Conservation (phyloP, 2,888 invertebrate species). For the Pheosia tremula region DNA sequence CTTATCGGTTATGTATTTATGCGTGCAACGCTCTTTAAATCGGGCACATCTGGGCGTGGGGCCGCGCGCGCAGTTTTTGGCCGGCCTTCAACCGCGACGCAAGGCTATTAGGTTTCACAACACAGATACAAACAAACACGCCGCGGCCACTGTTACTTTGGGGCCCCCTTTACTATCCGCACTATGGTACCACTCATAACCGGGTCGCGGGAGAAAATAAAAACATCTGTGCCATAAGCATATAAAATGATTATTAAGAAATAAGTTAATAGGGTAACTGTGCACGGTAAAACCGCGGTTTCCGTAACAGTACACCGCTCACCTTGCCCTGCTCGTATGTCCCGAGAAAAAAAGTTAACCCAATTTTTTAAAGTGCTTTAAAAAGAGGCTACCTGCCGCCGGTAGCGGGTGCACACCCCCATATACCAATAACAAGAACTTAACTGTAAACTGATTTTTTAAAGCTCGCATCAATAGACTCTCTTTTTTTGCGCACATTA, state of each 20-base stretch:
- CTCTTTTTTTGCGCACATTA: slow-evolving; percentile 57
- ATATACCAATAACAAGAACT: slow-evolving; percentile 43
- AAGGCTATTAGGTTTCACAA: slow-evolving; percentile 77
- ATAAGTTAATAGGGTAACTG: slow-evolving; percentile 75
- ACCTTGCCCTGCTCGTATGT: slow-evolving; percentile 76
- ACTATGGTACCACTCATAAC: slow-evolving; percentile 6
- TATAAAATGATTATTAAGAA: slow-evolving; percentile 70
- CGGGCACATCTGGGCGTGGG: slow-evolving; percentile 56
- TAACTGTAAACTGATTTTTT: slow-evolving; percentile 68
- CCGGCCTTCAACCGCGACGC: slow-evolving; percentile 76
- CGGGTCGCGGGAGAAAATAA: not conserved
- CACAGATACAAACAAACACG: slow-evolving; percentile 59
- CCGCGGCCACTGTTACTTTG: slow-evolving; percentile 49
- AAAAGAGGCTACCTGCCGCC: slow-evolving; percentile 79
- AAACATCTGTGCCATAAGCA: slow-evolving; percentile 46
- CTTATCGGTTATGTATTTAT: slow-evolving; percentile 59
- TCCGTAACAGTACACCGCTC: slow-evolving; percentile 81
- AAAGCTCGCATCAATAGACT: slow-evolving; percentile 45
- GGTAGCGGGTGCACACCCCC: slow-evolving; percentile 71
- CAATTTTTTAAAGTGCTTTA: slow-evolving; percentile 68
- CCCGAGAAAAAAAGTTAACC: slow-evolving; percentile 71
- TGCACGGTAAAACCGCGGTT: slow-evolving; percentile 66
- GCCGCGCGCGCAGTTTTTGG: slow-evolving; percentile 61
- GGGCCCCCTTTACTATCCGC: slow-evolving; percentile 41
- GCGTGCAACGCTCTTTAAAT: slow-evolving; percentile 60